Base-by-base conservation (phyloP, 2,888 invertebrate genomes). In the Hypomecis punctinalis region DNA sequence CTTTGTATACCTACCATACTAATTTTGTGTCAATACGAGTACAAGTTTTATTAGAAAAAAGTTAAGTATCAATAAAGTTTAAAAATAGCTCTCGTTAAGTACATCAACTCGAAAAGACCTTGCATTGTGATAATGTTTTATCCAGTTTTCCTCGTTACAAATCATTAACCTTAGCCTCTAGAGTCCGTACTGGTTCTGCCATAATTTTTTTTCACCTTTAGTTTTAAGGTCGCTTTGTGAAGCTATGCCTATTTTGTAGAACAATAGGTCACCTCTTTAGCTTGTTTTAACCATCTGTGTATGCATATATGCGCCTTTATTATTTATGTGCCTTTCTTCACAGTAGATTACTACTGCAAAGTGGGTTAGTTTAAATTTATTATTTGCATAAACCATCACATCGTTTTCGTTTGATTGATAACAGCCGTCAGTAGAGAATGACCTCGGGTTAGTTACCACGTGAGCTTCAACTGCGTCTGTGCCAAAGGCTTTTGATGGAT, bases 181-280 rank as follows among this genome's bases (percentile, higher is more conserved):
- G 35, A 40, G 37, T 52, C 52, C 47, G 23, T 13, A 52, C 47
- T 52, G 40, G 47, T 35, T 40, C 40, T 8, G 6, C 43, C 35
- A 64, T 42, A 55, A 60, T 51, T 52, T 59, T 56, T 51, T 56
- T 65, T 61, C 43, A 57, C 56, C 60, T 56, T 64, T 64, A 46
- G 3, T 11, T n/a, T 10, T 52, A 61, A 57, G 57, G 56, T 56
- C 52, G 13, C 63, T 42, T 42, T 40, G 5, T 37, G 11, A 39
- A 33, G 39, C 40, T 56, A 10, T 11, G 13, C 10, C 6, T 46
- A 39, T 37, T 46, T 46, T 54, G 6, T 37, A 33, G 5, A 40
- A 9, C 35, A 53, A 7, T 52, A 40, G 13, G 10, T 6, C 40
- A 23, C 5, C 6, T 11, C 37, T 13, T 52, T 23, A 52, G 7